These are phyloP conservation scores for Harmothoe impar DNA, from an alignment of 2,888 invertebrate species.

Conservation along the genomic window DNA sequence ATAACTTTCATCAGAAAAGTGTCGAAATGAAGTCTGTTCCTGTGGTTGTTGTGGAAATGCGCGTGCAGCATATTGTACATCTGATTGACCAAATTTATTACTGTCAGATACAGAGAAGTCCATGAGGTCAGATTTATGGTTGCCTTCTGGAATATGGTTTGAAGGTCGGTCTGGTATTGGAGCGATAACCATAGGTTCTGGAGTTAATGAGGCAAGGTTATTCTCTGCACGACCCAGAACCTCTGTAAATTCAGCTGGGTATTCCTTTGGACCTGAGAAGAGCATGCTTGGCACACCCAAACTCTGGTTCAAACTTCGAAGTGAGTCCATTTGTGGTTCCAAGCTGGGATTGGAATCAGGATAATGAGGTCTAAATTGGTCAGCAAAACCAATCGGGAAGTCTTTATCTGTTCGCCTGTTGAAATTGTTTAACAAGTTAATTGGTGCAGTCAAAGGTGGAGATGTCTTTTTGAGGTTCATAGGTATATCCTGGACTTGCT, in stretches of 20 bases:
- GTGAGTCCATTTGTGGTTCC: neutral
- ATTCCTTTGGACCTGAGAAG: neutral
- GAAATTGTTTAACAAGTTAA: neutral
- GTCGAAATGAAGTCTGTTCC: neutral
- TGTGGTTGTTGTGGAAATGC: neutral
- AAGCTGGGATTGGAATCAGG: neutral
- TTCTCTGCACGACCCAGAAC: neutral
- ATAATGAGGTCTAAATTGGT: neutral
- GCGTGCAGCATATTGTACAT: neutral
- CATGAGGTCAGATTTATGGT: no score
- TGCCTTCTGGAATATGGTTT: no score
- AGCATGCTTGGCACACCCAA: neutral
- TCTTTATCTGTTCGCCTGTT: constrained; percentile 27
- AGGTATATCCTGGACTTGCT: neutral
- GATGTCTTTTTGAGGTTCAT: neutral
- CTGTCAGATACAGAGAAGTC: no score
- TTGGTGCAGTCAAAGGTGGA: neutral
- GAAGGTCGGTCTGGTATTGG: neutral
- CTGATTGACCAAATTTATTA: neutral
- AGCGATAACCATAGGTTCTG: neutral
- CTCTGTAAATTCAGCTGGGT: constrained; percentile 13
- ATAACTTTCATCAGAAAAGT: neutral
- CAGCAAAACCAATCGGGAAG: neutral
- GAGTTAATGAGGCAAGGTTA: neutral
- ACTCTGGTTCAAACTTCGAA: neutral